Conservation (phyloP, 2,113 vertebrate species). For the Microcebus lehilahytsara region DNA sequence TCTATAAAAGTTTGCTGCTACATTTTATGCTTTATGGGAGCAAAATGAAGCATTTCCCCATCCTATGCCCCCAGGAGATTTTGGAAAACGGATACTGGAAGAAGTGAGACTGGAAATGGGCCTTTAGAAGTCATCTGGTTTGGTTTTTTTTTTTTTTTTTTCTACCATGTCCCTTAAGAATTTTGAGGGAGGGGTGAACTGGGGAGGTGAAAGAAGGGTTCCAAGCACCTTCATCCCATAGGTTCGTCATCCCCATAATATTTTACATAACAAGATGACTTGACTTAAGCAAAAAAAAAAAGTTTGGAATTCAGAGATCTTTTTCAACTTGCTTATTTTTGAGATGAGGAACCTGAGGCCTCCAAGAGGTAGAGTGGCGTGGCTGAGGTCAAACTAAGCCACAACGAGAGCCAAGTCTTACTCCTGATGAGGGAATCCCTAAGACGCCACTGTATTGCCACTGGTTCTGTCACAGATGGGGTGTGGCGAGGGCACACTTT, state of each 20-base stretch:
- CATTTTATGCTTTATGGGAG: background rate
- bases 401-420: background rate
- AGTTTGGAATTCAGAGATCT: background rate
- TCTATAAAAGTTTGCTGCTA: conserved; percentile 48
- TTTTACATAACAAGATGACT: background rate
- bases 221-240: no score
- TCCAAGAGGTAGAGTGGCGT: background rate
- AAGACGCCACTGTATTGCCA: no score
- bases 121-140: background rate
- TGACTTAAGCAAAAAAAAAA: background rate
- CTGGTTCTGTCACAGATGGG: background rate
- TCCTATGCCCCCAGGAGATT: background rate
- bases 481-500: background rate
- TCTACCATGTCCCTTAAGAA: background rate
- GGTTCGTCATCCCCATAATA: background rate
- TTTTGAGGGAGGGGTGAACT: background rate
- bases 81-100: background rate
- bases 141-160: background rate
- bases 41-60: background rate
- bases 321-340: background rate
- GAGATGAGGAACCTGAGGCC: background rate
- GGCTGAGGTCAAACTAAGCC: background rate
- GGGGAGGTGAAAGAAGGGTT: background rate
- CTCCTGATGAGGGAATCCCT: no score
- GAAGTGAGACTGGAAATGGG: background rate